Evolutionary conservation across 1,140 invertebrate species (phyloP).

Genomic region (Charaxes varanes): DNA sequence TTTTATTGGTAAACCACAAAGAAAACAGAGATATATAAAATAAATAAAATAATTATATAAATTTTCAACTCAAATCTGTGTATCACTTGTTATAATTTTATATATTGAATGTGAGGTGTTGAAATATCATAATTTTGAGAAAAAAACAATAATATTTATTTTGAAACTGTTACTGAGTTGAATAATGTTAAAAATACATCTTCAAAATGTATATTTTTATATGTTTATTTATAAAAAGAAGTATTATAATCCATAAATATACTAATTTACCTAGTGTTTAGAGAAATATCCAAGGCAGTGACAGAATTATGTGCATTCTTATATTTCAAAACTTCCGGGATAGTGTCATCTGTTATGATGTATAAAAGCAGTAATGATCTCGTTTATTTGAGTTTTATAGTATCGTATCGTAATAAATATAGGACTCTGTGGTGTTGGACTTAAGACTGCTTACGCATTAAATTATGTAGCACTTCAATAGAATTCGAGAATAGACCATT

Average conservation of each 20-base stretch:
- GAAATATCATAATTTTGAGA: slow-evolving; percentile 34
- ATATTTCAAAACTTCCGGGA: slow-evolving; percentile 10
- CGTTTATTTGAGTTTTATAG: slow-evolving; percentile 16
- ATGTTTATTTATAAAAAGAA: slow-evolving; percentile 67
- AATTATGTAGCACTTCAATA: slow-evolving; percentile 10
- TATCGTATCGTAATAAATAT: slow-evolving; percentile 17
- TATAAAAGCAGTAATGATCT: slow-evolving; percentile 21
- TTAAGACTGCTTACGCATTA: slow-evolving; percentile 16
- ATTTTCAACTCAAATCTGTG: slow-evolving; percentile 8
- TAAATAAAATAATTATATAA: slow-evolving; percentile 5
- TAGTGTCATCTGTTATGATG: slow-evolving; percentile 18
- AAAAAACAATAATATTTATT: slow-evolving; percentile 49
- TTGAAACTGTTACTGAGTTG: slow-evolving; percentile 55
- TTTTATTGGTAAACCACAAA: slow-evolving; percentile 7
- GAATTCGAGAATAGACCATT: slow-evolving; percentile 16
- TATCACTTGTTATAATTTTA: slow-evolving; percentile 5
- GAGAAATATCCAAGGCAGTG: slow-evolving; percentile 22
- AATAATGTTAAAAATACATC: slow-evolving; percentile 63
- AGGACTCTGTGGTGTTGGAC: slow-evolving; percentile 15
- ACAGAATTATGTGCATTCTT: slow-evolving; percentile 12
- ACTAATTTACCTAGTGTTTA: slow-evolving; percentile 24
- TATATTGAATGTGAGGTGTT: slow-evolving; percentile 28
- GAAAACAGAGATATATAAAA: slow-evolving; percentile 19
- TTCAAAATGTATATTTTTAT: slow-evolving; percentile 53
- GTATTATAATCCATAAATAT: slow-evolving; percentile 49